A percentile compares a stretch with the other conserved stretches of the same genome.
These are phyloP conservation scores for Chloebia gouldiae DNA, from an alignment of 2,113 vertebrate genomes.

Conservation along the genomic window DNA sequence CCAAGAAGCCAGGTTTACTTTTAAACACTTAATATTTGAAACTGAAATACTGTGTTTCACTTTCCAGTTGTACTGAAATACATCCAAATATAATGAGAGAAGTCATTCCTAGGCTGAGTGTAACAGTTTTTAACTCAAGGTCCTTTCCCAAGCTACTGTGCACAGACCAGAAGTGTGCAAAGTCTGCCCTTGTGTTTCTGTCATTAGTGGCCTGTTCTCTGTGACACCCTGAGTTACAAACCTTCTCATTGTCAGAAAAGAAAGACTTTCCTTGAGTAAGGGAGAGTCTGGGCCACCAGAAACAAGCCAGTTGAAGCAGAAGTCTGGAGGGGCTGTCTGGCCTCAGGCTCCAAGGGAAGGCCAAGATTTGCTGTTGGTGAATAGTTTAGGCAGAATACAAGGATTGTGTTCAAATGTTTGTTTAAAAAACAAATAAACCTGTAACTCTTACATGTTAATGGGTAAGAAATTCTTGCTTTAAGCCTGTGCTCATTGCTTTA, in stretches of 20 bases:
- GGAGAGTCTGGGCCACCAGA: background rate
- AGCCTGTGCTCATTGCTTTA: background rate
- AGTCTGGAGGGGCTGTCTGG: background rate
- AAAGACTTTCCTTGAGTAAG: background rate
- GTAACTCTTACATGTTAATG: background rate
- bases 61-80: background rate
- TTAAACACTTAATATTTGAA: background rate
- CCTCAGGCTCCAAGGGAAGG: background rate
- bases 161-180: background rate
- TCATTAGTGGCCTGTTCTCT: background rate
- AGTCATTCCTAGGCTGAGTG: background rate
- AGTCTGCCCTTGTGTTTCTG: background rate
- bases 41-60: background rate
- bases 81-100: background rate
- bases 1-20: background rate
- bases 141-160: background rate
- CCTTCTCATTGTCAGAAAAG: background rate
- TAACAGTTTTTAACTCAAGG: background rate
- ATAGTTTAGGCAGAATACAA: background rate
- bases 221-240: background rate
- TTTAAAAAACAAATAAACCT: slow-evolving; percentile 21
- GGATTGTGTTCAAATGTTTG: background rate
- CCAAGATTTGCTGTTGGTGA: background rate
- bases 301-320: background rate
- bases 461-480: background rate